These are phyloP conservation scores for Myiozetetes cayanensis DNA, from an alignment of 2,113 vertebrate genomes.

Conservation along the genomic window DNA sequence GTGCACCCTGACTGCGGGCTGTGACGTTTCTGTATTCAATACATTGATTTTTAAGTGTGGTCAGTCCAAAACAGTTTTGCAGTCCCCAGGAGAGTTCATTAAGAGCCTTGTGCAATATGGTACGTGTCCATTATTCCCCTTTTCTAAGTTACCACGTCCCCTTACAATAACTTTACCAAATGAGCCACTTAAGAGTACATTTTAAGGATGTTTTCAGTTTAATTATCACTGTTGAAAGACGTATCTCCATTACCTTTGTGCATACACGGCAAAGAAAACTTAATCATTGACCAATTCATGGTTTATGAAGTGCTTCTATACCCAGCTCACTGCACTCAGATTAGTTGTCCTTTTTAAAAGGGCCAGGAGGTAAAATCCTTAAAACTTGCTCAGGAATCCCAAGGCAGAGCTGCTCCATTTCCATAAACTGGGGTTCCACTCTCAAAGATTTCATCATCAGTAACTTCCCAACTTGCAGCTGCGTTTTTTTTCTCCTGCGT, in stretches of 20 bases:
- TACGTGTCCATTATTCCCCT: neutral
- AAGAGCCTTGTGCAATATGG: neutral
- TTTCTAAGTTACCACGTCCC: neutral
- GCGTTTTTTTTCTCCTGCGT: neutral
- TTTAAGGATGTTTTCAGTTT: conserved; percentile 39
- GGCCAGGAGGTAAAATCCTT: neutral
- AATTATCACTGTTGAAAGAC: conserved; percentile 16
- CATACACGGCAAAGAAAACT: conserved; percentile 8
- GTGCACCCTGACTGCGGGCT: neutral
- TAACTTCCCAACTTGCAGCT: neutral
- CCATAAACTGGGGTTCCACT: neutral
- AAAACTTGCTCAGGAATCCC: neutral
- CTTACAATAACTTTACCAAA: neutral
- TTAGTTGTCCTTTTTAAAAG: neutral
- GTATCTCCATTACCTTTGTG: neutral
- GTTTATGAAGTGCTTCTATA: neutral
- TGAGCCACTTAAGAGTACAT: neutral
- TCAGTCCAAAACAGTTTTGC: neutral
- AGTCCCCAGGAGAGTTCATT: neutral
- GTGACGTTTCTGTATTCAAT: neutral
- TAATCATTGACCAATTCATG: neutral
- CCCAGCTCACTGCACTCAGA: neutral
- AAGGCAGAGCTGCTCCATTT: neutral
- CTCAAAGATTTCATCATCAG: neutral
- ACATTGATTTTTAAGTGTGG: neutral